Percentiles rank a stretch among this genome's conserved stretches.
These are phyloP conservation scores for Neofelis nebulosa DNA, from an alignment of 2,113 vertebrate genomes.

Conservation along the genomic window DNA sequence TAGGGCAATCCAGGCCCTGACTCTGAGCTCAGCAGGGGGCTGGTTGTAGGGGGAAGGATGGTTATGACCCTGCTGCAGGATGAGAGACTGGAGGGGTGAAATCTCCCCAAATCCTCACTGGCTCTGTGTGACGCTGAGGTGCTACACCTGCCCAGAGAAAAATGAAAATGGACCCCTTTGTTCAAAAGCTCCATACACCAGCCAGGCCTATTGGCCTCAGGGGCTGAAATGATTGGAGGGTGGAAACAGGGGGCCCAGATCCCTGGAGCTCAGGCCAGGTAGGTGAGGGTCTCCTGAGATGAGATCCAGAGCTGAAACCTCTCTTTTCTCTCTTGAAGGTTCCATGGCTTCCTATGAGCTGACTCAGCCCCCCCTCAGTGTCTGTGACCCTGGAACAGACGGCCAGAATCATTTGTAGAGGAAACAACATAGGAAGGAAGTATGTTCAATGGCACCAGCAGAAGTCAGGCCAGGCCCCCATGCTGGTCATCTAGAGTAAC, in stretches of 20 bases:
- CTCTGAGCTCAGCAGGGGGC: background rate
- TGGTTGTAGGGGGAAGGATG: rapidly evolving
- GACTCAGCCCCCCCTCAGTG: rapidly evolving
- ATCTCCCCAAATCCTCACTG: background rate
- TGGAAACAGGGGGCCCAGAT: background rate
- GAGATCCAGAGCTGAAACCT: rapidly evolving
- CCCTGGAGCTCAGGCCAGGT: background rate
- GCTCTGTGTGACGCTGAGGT: too few relatives aligned
- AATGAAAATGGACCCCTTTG: too few relatives aligned
- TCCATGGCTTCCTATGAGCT: background rate
- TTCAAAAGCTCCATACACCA: too few relatives aligned
- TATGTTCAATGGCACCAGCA: background rate
- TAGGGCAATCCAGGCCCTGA: background rate
- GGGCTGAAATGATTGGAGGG: background rate
- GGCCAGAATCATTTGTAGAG: rapidly evolving
- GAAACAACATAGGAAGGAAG: rapidly evolving
- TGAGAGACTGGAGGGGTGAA: background rate
- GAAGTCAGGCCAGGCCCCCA: background rate
- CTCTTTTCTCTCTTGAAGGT: background rate
- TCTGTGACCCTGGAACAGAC: rapidly evolving
- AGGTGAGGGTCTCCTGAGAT: rapidly evolving
- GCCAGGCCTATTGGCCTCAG: too few relatives aligned
- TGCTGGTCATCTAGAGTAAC: background rate
- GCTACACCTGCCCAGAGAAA: background rate
- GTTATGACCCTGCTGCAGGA: background rate